Evolutionary conservation across 2,888 invertebrate species (phyloP).

Genomic region (Agrotis puta): DNA sequence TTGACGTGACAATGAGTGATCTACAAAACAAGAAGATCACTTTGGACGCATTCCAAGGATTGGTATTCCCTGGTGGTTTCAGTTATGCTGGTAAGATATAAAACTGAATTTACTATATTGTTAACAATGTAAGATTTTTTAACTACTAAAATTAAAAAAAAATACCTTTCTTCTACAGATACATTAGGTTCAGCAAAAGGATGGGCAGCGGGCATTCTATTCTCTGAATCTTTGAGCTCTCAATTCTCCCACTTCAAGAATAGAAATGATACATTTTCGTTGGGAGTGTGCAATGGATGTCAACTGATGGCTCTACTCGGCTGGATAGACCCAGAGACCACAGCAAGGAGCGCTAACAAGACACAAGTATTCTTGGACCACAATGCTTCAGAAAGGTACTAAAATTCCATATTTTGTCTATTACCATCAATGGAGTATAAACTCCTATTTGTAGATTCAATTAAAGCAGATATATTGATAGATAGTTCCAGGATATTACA

Average conservation of each 20-base stretch:
- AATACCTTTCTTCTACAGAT: conserved; percentile 87
- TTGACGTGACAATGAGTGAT: conserved; percentile 98
- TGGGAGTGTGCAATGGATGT: conserved; percentile 99
- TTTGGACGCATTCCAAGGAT: conserved; percentile 95
- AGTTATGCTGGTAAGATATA: conserved; percentile 96
- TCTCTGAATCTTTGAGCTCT: conserved; percentile 93
- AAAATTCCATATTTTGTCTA: too few relatives aligned
- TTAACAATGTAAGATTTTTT: too few relatives aligned
- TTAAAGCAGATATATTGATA: too few relatives aligned
- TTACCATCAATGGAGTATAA: too few relatives aligned
- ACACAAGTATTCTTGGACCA: conserved; percentile 94
- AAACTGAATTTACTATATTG: too few relatives aligned
- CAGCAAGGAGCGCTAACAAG: conserved; percentile 69
- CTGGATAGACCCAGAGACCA: conserved; percentile 93
- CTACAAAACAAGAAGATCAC: conserved; percentile 93
- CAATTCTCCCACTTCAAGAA: conserved; percentile 95
- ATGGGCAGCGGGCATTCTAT: conserved; percentile 98
- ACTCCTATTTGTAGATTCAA: too few relatives aligned
- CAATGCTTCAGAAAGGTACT: conserved; percentile 96
- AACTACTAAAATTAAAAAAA: too few relatives aligned
- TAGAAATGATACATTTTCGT: conserved; percentile 96
- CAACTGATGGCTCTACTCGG: conserved; percentile 98
- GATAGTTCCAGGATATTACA: too few relatives aligned
- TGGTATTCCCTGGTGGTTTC: conserved; percentile 99
- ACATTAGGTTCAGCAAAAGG: conserved; percentile 99